Conservation (phyloP, 1,140 invertebrate genomes). For the Caenorhabditis elegans region WBcel235 BX284605.5:5681001-5681500, state of each 20-base stretch:
- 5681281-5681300: slow-evolving; percentile 26
- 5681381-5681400: not conserved
- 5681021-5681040: too few species aligned
- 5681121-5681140: too few species aligned
- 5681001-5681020: too few species aligned
- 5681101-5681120: too few species aligned
- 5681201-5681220: not conserved
- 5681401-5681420: not conserved
- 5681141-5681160: too few species aligned
- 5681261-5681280: slow-evolving; percentile 35
- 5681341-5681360: slow-evolving; percentile 43
- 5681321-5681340: not conserved
- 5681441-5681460: not conserved
- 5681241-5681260: slow-evolving; percentile 34
- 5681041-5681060: too few species aligned
- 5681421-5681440: slow-evolving; percentile 11
- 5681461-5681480: not conserved
- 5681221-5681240: not conserved
- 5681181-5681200: not conserved
- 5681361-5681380: slow-evolving; percentile 40
- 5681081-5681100: too few species aligned
- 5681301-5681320: not conserved
- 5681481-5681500: slow-evolving; percentile 29
- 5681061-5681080: too few species aligned
- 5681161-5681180: too few species aligned